phyloP scores from a whole-genome alignment of 2,113 vertebrate species.

The Scophthalmus maximus region DNA sequence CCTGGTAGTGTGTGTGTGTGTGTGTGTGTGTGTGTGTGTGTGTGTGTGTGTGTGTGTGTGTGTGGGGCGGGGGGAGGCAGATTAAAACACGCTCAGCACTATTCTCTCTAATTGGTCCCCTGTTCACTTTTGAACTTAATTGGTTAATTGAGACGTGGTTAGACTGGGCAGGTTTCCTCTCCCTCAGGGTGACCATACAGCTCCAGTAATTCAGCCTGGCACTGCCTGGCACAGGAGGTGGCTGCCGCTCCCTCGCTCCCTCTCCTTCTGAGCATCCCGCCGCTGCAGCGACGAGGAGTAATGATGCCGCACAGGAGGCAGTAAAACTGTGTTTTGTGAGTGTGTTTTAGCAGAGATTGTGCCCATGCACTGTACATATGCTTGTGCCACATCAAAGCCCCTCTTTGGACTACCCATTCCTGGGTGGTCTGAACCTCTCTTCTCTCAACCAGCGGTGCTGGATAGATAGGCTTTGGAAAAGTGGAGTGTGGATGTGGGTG shows the following conservation, averaged over 20 bases:
- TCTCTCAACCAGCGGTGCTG: conserved; percentile 55
- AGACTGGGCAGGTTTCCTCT: conserved; percentile 72
- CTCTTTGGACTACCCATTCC: conserved; percentile 64
- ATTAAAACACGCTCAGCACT: conserved; percentile 70
- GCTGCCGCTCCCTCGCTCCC: conserved; percentile 40
- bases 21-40: too few relatives aligned
- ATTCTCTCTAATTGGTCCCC: conserved; percentile 71
- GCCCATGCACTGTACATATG: conserved; percentile 74
- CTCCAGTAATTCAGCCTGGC: conserved; percentile 70
- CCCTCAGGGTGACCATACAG: conserved; percentile 73
- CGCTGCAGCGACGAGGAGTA: conserved; percentile 58
- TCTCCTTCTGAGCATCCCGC: conserved; percentile 61
- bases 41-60: too few relatives aligned
- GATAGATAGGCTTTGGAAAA: conserved; percentile 61
- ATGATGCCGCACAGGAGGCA: conserved; percentile 74
- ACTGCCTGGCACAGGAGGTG: conserved; percentile 70
- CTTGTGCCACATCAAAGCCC: conserved; percentile 80
- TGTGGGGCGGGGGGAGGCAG: conserved; percentile 38
- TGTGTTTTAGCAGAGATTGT: conserved; percentile 74
- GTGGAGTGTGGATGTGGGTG: conserved; percentile 66
- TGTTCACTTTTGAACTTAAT: conserved; percentile 79
- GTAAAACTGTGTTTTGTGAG: conserved; percentile 74
- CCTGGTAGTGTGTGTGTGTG: too few relatives aligned
- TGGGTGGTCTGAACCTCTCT: conserved; percentile 81
- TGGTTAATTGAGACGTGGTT: conserved; percentile 79